Evolutionary conservation across 2,888 invertebrate species (phyloP).

Genomic region (Macaria notata): DNA sequence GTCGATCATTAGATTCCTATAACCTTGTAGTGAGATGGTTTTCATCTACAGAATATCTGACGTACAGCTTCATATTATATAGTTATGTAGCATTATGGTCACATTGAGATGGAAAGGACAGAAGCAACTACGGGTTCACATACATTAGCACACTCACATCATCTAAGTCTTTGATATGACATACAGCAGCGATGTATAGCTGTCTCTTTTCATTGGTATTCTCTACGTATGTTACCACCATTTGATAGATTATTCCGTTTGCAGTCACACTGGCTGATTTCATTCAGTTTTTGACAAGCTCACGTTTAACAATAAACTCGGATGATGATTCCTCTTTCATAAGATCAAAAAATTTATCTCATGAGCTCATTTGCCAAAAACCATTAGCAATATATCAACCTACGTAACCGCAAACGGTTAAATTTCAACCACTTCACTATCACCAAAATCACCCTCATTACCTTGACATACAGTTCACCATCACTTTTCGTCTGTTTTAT

Average conservation of each 20-base stretch:
- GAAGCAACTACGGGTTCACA: constrained; percentile 52
- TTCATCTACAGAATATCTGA: constrained; percentile 9
- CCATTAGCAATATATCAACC: no score
- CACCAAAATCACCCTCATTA: neutral
- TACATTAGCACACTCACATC: constrained; percentile 38
- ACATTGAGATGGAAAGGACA: constrained; percentile 29
- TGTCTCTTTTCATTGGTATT: constrained; percentile 10
- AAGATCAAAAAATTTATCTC: no score
- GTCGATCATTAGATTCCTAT: neutral
- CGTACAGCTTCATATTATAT: constrained; percentile 22
- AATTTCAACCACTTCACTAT: neutral
- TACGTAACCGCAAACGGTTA: no score
- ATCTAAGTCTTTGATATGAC: constrained; percentile 55
- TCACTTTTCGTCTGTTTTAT: no score
- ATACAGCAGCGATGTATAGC: constrained; percentile 31
- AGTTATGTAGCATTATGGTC: constrained; percentile 11
- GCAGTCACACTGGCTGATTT: no score
- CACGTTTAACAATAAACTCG: no score
- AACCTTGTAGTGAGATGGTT: neutral
- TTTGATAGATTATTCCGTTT: no score
- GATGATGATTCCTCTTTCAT: no score
- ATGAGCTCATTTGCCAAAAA: no score
- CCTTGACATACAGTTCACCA: no score
- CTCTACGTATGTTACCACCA: constrained; percentile 13
- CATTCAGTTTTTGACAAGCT: no score